Conservation (phyloP, 1,140 invertebrate genomes). For the Theocolax elegans region DNA sequence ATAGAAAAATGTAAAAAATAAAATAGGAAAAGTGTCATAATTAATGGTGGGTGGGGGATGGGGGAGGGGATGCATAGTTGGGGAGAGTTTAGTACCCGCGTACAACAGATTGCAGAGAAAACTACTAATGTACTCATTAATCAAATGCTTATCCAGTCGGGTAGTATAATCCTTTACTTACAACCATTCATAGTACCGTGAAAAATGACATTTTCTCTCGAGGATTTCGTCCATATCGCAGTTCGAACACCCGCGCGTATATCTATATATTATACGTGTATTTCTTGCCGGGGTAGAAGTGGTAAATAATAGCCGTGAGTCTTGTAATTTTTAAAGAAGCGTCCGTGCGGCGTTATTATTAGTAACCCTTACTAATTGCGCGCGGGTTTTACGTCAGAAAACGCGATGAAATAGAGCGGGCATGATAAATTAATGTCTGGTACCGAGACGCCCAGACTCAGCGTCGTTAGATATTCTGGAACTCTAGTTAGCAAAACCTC, state of each 20-base stretch:
- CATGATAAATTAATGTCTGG: slow-evolving; percentile 30
- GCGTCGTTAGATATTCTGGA: slow-evolving; percentile 35
- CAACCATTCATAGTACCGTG: background rate
- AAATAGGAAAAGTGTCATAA: slow-evolving; percentile 12
- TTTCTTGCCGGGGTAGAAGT: no score
- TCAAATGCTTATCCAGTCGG: slow-evolving; percentile 14
- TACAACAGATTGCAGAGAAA: background rate
- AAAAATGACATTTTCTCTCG: background rate
- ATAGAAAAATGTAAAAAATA: no score
- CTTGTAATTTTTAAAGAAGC: background rate
- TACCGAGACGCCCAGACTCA: background rate
- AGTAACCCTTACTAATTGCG: slow-evolving; percentile 7
- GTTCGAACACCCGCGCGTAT: no score
- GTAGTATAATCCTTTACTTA: background rate
- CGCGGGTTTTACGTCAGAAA: background rate
- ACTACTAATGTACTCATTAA: slow-evolving; percentile 23
- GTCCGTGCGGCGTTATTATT: background rate
- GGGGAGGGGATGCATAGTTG: no score
- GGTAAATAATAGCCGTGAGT: no score
- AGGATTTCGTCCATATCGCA: no score
- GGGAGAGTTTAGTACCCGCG: background rate
- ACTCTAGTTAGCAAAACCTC: slow-evolving; percentile 47
- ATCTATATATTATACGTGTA: no score
- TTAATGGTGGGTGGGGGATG: background rate
- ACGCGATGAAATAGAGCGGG: slow-evolving; percentile 7